Evolutionary conservation across 2,888 invertebrate genomes (phyloP).

Genomic region (Drosophila mettleri): DNA sequence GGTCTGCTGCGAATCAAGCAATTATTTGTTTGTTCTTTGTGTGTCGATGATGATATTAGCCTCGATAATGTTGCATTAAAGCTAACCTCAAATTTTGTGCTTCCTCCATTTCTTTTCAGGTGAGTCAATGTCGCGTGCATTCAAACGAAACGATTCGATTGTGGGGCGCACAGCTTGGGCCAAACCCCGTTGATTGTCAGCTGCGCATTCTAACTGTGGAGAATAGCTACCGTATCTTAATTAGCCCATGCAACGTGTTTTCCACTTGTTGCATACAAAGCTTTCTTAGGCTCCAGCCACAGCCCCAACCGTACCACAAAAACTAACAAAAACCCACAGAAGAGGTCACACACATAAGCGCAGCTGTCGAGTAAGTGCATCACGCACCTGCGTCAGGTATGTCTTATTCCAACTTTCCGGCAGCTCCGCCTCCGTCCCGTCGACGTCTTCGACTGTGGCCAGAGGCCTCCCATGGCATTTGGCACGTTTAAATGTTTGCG

Average conservation of each 20-base stretch:
- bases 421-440: neutral
- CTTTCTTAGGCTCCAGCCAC: neutral
- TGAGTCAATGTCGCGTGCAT: conserved; percentile 47
- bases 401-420: conserved; percentile 27
- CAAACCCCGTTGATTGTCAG: conserved; percentile 18
- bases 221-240: conserved; percentile 36
- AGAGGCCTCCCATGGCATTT: conserved; percentile 30
- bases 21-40: neutral
- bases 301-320: neutral
- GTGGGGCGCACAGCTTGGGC: conserved; percentile 10
- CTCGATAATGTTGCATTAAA: conserved; percentile 17
- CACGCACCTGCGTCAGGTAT: conserved; percentile 39
- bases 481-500: conserved; percentile 56
- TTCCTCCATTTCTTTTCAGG: conserved; percentile 52
- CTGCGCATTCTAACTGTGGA: conserved; percentile 18
- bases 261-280: conserved; percentile 48
- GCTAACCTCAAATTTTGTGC: conserved; percentile 38
- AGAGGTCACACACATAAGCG: conserved; percentile 8
- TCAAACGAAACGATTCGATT: conserved; percentile 40
- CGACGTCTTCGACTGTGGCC: neutral
- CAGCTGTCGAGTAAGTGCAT: conserved; percentile 20
- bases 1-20: neutral
- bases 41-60: neutral
- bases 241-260: conserved; percentile 43
- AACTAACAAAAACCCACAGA: neutral